These are phyloP conservation scores for Salmo trutta DNA, from an alignment of 2,797 vertebrate genomes.

Conservation along the genomic window DNA sequence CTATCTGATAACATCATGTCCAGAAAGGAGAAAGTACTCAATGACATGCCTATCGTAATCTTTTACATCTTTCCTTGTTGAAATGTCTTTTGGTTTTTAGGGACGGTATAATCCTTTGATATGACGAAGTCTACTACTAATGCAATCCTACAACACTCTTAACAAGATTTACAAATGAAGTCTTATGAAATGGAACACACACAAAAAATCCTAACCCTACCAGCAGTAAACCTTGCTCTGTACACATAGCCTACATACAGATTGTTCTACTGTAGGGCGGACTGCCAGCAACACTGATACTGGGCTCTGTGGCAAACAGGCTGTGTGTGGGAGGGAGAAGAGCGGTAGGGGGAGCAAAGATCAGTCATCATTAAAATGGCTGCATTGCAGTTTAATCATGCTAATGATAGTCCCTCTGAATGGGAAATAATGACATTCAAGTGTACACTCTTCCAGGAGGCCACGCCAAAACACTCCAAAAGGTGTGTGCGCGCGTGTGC, in stretches of 20 bases:
- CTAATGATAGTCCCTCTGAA: conserved; percentile 52
- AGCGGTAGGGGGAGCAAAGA: conserved; percentile 52
- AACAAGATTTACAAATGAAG: not conserved
- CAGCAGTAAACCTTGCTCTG: not conserved
- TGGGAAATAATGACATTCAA: conserved; percentile 51
- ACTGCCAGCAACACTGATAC: not conserved
- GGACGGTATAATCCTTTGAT: not conserved
- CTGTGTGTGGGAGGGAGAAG: conserved; percentile 32
- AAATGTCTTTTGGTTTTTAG: not conserved
- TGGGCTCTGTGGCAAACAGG: not conserved
- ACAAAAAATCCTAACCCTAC: not conserved
- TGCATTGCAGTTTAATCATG: conserved; percentile 48
- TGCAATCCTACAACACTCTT: too few relatives aligned
- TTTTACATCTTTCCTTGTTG: not conserved
- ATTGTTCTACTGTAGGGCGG: not conserved
- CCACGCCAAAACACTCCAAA: conserved; percentile 11
- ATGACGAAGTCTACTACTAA: too few relatives aligned
- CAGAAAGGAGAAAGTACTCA: too few relatives aligned
- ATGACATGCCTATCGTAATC: not conserved
- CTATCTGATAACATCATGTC: too few relatives aligned
- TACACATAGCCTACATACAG: not conserved
- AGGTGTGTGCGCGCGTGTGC: not conserved
- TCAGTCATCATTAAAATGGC: conserved; percentile 57
- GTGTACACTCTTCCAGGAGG: conserved; percentile 42
- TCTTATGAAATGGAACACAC: not conserved